Evolutionary conservation across 2,888 invertebrate genomes (phyloP), one percentile per base, ranked within the genome.

Genomic region (Galerucella pusilla): DNA sequence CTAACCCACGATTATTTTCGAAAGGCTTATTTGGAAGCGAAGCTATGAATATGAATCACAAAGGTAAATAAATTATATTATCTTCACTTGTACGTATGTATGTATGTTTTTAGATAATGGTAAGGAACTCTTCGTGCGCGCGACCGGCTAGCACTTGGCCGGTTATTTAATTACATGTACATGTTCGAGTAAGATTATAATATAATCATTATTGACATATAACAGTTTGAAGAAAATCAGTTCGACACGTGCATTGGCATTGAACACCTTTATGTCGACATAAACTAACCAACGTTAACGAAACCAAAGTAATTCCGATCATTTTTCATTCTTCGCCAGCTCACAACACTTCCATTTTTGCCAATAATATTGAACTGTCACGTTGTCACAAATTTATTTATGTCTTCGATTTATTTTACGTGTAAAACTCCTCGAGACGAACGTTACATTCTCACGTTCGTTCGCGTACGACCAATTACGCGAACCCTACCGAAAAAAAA

Each of bases 401-500:
- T 79, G 79, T 77, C 76, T 77, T 73, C 77, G 78, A 46, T 77
- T 77, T 79, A 68, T 77, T 80, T 80, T 77, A 78, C 78, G 80
- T 77, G 80, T 75, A 80, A 79, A 80, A 79, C 75, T 77, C 35
- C 76, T 77, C 74, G 74, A 77, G 77, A 79, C 77, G 76, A 80
- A 76, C 76, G 78, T 68, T 78, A 75, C 71, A 80, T 81, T 80
- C 81, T 81, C 78, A 78, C 80, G 80, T 79, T 66, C 74, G 72
- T 61, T 72, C 61, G 75, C 75, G 70, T 74, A 75, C 77, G 74
- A 73, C 72, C 77, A 79, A 79, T 79, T 79, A 79, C 74, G 67
- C 74, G 75, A 78, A 76, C 73, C 74, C 71, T 35, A 63, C 57
- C 61, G 65, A 77, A 79, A 79, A 79, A 77, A 75, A 70, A 35